Evolutionary conservation across 2,888 invertebrate species (phyloP), one percentile per base, ranked within the genome.

Genomic region (Acanthosepion lycidas): DNA sequence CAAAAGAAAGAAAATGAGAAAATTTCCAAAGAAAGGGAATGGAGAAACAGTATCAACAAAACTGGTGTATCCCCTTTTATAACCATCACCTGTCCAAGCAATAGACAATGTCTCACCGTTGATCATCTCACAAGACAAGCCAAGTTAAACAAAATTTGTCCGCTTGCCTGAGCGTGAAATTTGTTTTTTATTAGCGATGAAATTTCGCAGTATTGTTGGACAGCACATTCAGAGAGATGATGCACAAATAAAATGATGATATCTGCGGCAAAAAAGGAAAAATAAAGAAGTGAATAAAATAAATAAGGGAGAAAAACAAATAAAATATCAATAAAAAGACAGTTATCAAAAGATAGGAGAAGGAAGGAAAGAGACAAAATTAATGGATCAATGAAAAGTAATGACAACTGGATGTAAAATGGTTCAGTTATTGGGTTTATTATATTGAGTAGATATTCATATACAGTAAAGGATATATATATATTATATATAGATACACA

Each of bases 121-220:
- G 18, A 78, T 78, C 33, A 12, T 78, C 78, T n/a, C 78, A 33
- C n/a, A n/a, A 78, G 78, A 78, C 78, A 33, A 15, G 78, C 78
- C 78, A 78, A 78, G 78, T 78, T 78, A 78, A 78, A 78, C 78
- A 78, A 78, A 78, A 78, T 78, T 78, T 33, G 78, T 78, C 15
- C n/a, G 78, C 78, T 78, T 33, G 78, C n/a, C 78, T 78, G n/a
- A 78, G 78, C 78, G 9, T 78, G 78, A 78, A 78, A 78, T 78
- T 78, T 78, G 78, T 78, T 78, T 78, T 78, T 78, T 78, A 78
- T 78, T 78, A 33, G 78, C n/a, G 78, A 78, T 78, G 78, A 78
- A 78, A 78, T 78, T 33, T 78, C 5, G 78, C n/a, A 15, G 78
- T 33, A 78, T 78, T 78, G 78, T 78, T n/a, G 78, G 78, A 78